Conservation (phyloP, 2,797 vertebrate species). For the Phoeniculus purpureus region DNA sequence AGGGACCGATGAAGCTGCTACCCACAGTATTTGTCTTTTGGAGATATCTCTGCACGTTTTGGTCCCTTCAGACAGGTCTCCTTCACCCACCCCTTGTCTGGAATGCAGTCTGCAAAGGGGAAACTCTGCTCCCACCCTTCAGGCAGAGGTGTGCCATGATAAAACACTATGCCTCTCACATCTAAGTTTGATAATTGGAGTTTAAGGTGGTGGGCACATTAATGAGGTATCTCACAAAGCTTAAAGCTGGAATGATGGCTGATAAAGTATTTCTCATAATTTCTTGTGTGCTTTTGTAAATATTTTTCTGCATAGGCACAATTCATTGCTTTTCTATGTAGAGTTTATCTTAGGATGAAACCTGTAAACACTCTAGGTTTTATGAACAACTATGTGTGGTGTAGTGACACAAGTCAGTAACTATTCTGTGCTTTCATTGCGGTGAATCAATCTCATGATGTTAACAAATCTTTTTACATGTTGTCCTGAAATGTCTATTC, state of each 20-base stretch:
- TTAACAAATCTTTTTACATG: slow-evolving; percentile 73
- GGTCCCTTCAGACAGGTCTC: not conserved
- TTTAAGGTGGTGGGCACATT: not conserved
- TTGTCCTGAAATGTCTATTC: slow-evolving; percentile 55
- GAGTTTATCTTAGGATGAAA: slow-evolving; percentile 27
- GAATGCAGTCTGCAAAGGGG: accelerated
- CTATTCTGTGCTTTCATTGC: slow-evolving; percentile 54
- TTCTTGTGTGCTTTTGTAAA: not conserved
- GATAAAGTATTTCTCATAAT: not conserved
- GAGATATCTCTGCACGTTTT: not conserved
- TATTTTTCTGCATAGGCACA: not conserved
- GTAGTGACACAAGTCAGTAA: not conserved
- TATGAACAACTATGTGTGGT: slow-evolving; percentile 26
- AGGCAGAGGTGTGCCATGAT: not conserved
- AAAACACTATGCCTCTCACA: accelerated
- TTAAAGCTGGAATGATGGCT: not conserved
- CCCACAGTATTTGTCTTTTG: accelerated
- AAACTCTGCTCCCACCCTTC: not conserved
- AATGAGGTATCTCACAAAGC: not conserved
- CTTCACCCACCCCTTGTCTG: accelerated
- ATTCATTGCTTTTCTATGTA: slow-evolving; percentile 44
- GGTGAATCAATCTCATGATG: slow-evolving; percentile 53
- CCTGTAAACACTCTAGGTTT: slow-evolving; percentile 27
- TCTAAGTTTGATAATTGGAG: not conserved
- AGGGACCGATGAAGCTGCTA: not conserved